Evolutionary conservation across 2,113 vertebrate species (phyloP), one percentile per base, ranked within the genome.

Genomic region (Electrona antarctica): DNA sequence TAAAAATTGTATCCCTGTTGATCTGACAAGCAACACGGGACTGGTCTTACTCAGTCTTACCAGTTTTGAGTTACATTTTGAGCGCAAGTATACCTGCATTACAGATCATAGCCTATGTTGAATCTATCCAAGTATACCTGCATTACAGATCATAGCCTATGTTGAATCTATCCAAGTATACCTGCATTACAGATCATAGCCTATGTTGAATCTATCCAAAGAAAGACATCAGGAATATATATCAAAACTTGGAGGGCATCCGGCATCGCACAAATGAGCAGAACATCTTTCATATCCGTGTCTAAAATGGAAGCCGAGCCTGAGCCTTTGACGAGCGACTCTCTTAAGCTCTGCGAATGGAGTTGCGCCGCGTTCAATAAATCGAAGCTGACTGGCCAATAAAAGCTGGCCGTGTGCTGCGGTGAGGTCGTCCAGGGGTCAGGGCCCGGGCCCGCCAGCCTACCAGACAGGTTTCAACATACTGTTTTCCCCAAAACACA

Each of bases 401-500:
- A 88, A 90, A 84, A 86, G 21, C 54, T 45, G 59, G 51, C 77
- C 15, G 46, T 74, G 76, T 83, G 63, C 77, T 73, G 62, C 7
- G 15, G 69, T 68, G 70, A 74, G 89, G 80, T 82, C 83, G 83
- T 15, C 33, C 61, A 33, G 80, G 85, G 89, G 84, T 91, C 84
- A 89, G 76, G 80, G 69, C 64, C 69, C 65, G 62, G 75, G 33
- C 73, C 80, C 76, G 78, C 83, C 79, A 87, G 91, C 71, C 82
- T 79, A 79, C 79, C 76, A 77, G 79, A 90, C 85, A 79, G 81
- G 74, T 73, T 79, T 72, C 8, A 75, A 87, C 85, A 83, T 79
- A 13, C 21, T 89, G 85, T 87, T 91, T 92, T 91, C 72, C 60
- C 74, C 78, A 87, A 91, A 91, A 85, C 77, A 88, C 84, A 81